These are phyloP conservation scores for Synergus japonicus DNA, from an alignment of 2,888 invertebrate species.

Conservation along the genomic window DNA sequence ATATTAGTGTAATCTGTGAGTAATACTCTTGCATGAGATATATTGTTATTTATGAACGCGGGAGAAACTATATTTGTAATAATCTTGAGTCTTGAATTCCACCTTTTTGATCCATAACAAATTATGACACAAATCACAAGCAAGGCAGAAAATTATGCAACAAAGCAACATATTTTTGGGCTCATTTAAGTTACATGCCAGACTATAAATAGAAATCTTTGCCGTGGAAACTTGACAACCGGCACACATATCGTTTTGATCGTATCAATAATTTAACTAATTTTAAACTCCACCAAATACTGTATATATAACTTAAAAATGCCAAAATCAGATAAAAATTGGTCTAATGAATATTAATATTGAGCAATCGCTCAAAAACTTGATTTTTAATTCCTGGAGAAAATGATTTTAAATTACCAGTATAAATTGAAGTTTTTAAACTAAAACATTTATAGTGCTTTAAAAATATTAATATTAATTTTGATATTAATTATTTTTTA, in stretches of 20 bases:
- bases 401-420: no score
- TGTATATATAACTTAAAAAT: no score
- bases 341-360: no score
- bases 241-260: background rate
- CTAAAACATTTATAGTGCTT: no score
- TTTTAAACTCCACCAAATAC: background rate
- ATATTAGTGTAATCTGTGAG: constrained; percentile 49
- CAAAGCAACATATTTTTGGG: constrained; percentile 4
- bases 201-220: background rate
- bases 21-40: constrained; percentile 50
- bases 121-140: constrained; percentile 17
- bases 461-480: no score
- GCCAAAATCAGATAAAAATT: no score
- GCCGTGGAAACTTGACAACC: background rate
- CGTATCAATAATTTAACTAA: background rate
- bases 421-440: no score
- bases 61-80: constrained; percentile 58
- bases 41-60: constrained; percentile 53
- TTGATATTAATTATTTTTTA: no score
- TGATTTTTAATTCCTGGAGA: no score
- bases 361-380: no score
- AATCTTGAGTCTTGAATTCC: constrained; percentile 19
- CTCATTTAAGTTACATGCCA: constrained; percentile 12
- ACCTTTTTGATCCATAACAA: constrained; percentile 46
- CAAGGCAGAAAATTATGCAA: background rate